These are phyloP conservation scores for Trochalopteron elliotii DNA, from an alignment of 2,113 vertebrate genomes.

Conservation along the genomic window DNA sequence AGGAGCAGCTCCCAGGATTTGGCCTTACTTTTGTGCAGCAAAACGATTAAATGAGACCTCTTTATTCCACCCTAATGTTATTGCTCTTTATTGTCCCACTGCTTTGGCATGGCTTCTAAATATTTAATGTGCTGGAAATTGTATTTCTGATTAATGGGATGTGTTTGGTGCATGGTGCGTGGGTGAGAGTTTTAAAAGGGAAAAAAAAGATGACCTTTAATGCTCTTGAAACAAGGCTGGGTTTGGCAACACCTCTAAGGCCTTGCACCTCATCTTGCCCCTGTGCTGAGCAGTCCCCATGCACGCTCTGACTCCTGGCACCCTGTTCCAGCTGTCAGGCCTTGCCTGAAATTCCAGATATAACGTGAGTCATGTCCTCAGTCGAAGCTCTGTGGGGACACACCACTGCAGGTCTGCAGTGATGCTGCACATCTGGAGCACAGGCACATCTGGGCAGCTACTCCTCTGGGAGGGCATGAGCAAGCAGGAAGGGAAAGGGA, in stretches of 20 bases:
- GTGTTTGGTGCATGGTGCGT: rapidly evolving
- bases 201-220: background rate
- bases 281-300: background rate
- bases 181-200: rapidly evolving
- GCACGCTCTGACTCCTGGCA: rapidly evolving
- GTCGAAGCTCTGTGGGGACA: rapidly evolving
- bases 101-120: background rate
- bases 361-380: rapidly evolving
- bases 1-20: background rate
- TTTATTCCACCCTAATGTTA: rapidly evolving
- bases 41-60: background rate
- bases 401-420: background rate
- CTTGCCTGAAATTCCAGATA: background rate
- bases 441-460: background rate
- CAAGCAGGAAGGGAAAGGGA: background rate
- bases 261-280: background rate
- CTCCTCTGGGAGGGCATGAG: rapidly evolving
- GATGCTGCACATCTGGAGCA: constrained; percentile 15
- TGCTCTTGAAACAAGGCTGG: background rate
- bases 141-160: background rate
- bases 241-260: rapidly evolving
- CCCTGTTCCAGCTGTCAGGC: rapidly evolving
- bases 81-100: background rate
- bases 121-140: background rate
- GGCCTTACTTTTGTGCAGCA: background rate